A percentile compares a stretch with the other conserved stretches of the same genome.
Evolutionary conservation across 1,140 invertebrate genomes (phyloP).

Genomic region (Dysdera silvatica): DNA sequence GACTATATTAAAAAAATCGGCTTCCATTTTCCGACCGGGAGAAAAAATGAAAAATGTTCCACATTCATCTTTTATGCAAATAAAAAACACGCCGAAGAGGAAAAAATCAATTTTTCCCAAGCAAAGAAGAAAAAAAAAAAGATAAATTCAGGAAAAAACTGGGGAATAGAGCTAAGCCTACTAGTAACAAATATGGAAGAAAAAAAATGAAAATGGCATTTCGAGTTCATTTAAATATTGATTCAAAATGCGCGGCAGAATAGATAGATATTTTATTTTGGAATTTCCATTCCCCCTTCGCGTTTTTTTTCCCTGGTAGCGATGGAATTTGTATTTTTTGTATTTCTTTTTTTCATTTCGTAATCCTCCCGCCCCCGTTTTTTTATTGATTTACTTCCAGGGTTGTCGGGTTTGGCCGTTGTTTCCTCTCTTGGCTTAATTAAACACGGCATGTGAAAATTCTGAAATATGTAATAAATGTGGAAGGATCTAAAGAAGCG

Average conservation of each 20-base stretch:
- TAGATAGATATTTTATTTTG: conserved; percentile 29
- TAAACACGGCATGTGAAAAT: too few relatives aligned
- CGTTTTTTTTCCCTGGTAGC: conserved; percentile 28
- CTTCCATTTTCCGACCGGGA: too few relatives aligned
- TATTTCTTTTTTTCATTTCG: background rate
- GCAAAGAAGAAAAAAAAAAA: conserved; percentile 28
- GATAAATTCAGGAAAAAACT: conserved; percentile 27
- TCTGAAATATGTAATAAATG: too few relatives aligned
- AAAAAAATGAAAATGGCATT: conserved; percentile 30
- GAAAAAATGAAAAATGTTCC: too few relatives aligned
- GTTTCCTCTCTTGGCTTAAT: too few relatives aligned
- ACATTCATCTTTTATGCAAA: too few relatives aligned
- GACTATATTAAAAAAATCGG: too few relatives aligned
- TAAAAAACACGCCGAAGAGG: conserved; percentile 25
- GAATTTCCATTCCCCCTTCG: conserved; percentile 23
- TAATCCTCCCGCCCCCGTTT: background rate
- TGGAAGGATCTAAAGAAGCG: too few relatives aligned
- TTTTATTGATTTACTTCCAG: conserved; percentile 14
- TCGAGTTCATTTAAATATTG: conserved; percentile 32
- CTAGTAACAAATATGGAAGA: conserved; percentile 20
- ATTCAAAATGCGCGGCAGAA: conserved; percentile 26
- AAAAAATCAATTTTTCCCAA: conserved; percentile 30
- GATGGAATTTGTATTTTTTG: conserved; percentile 30
- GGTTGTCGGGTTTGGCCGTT: too few relatives aligned
- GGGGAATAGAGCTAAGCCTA: too few relatives aligned